Evolutionary conservation across 1,140 invertebrate species (phyloP), one percentile per base, ranked within the genome.

Genomic region (Lasaia peninsularis): DNA sequence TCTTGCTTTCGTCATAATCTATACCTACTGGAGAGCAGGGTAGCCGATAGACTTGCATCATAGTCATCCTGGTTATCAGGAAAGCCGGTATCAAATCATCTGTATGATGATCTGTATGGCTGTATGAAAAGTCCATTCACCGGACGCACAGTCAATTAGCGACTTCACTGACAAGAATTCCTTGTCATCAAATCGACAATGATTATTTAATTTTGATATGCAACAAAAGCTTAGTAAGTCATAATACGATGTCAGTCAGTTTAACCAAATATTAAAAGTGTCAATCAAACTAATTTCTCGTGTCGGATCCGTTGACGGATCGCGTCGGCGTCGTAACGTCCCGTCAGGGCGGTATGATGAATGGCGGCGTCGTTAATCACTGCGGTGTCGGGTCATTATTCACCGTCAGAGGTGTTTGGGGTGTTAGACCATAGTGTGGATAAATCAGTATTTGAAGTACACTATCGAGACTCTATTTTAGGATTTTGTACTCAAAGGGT

Each of bases 351-450:
- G 48, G 59, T 69, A 74, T 80, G 78, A 80, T 80, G 75, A 76
- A 80, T 82, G 77, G 69, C 61, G 59, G 66, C 65, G 67, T 75
- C 73, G 72, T 79, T 80, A 80, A 84, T 84, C 80, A 81, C 80
- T 71, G 75, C 75, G 72, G 63, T 68, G 63, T 56, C 60, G 57
- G 69, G 60, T 80, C 80, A 81, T 83, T 77, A 81, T 71, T 83
- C 77, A 83, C 71, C 71, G 78, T 80, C 75, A 73, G 60, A 60
- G 64, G 59, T 60, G 59, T 63, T 54, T 52, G 53, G 52, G 60
- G 59, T 63, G 58, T 62, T 62, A 58, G 54, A 18, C 20, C 58
- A 44, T 24, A 68, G 65, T 10, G 56, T 28, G 10, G 10, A 28
- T 1, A 16, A 31, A 55, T 52, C 35, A 44, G 53, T 48, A 32